Base-by-base conservation (phyloP, 2,113 vertebrate genomes). In the Hirundichthys speculiger region DNA sequence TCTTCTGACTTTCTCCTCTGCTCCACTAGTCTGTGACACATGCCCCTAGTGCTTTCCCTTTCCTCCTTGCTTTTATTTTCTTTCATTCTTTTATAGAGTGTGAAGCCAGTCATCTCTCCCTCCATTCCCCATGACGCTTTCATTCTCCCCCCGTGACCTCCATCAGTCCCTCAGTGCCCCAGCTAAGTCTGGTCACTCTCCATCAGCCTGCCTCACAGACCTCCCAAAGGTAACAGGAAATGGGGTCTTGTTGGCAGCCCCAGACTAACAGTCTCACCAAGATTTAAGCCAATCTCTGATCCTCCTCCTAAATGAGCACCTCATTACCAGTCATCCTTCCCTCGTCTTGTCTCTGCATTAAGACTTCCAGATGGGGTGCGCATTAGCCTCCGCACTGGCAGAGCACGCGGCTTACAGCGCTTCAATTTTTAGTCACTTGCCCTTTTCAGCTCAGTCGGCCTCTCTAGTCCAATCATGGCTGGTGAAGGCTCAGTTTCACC, bases 11-110 rank as follows among this genome's bases (percentile, higher is more conserved):
- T 82, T 82, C 71, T 80, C 71, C 74, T 69, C 77, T 66, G 79
- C 88, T 88, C 60, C 88, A 89, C 72, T 88, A 86, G 78, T 83
- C 88, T 90, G 84, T 86, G 86, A 90, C 88, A 54, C 78, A 68
- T 71, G 71, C 76, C 81, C 73, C 75, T 72, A 64, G 80, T 53
- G 25, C 70, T 61, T 55, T 60, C 42, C 70, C 74, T 38, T 52
- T 64, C 57, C 51, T 41, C 52, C 40, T 27, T 50, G 13, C 54
- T 55, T 46, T 42, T 69, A 41, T 39, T 64, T 75, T 83, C 73
- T 69, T 80, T 66, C 76, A 50, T 48, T 77, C 73, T 73, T 88
- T 83, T 80, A 88, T 85, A 84, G 75, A 84, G 80, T 85, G 81
- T 69, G 77, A 80, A 81, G 73, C 58, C 73, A 88, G 65, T 55